Evolutionary conservation across 2,797 vertebrate genomes (phyloP).

Genomic region (Pygocentrus nattereri): DNA sequence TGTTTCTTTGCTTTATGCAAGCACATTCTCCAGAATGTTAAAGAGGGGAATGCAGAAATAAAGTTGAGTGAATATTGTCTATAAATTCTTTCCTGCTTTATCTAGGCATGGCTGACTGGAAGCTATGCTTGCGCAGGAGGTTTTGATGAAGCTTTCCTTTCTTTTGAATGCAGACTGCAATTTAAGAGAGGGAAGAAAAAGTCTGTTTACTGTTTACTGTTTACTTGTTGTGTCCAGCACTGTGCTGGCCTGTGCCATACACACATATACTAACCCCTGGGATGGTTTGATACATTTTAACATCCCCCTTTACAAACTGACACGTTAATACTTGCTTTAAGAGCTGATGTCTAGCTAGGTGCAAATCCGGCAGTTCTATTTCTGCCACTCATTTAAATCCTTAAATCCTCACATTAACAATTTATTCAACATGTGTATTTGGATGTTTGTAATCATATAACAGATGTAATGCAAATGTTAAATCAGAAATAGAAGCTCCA

Average conservation of each 20-base stretch:
- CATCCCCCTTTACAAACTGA: neutral
- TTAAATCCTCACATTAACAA: slow-evolving; percentile 5
- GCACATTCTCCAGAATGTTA: slow-evolving; percentile 16
- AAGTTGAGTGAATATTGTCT: slow-evolving; percentile 28
- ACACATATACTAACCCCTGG: neutral
- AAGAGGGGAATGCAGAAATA: neutral
- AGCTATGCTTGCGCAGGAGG: slow-evolving; percentile 17
- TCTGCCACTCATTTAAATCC: neutral
- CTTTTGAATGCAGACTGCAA: slow-evolving; percentile 14
- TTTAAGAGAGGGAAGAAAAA: neutral
- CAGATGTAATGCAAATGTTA: slow-evolving; percentile 2
- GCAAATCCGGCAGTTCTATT: neutral
- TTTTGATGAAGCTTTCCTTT: slow-evolving; percentile 16
- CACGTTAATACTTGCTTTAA: neutral
- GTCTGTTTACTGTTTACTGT: slow-evolving; percentile 4
- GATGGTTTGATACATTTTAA: neutral
- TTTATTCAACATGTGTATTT: neutral
- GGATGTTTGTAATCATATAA: slow-evolving; percentile 12
- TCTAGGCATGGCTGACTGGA: slow-evolving; percentile 15
- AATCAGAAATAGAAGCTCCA: slow-evolving; percentile 7
- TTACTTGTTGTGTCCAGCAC: neutral
- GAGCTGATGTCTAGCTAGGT: no score
- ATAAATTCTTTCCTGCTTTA: slow-evolving; percentile 33
- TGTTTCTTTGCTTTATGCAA: slow-evolving; percentile 1
- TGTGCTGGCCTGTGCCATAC: slow-evolving; percentile 9